Base-by-base conservation (phyloP, 2,888 invertebrate genomes). In the Scelioninae gen. 2 region DNA sequence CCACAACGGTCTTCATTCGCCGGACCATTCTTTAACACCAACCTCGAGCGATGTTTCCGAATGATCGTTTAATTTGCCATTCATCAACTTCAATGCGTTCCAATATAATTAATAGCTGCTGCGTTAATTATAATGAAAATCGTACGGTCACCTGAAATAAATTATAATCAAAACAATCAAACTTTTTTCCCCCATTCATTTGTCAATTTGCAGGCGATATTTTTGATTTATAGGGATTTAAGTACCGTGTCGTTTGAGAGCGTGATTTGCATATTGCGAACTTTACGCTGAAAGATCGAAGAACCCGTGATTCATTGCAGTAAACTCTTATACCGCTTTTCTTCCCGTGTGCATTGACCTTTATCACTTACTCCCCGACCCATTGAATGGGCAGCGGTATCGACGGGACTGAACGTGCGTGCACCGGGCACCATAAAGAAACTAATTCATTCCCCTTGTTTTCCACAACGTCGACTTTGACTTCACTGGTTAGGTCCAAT, bases 371-470 rank as follows among this genome's bases (percentile, higher is more conserved):
- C 65, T 65, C 58, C 11, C 7, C 50, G 65, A 58, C 37, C 46
- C 46, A 60, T 35, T 43, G 58, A 71, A 60, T 57, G 69, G 69
- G 55, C 48, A 16, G 69, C 57, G 15, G 35, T 46, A 46, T 53
- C 53, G 52, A 60, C 53, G 45, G 61, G 41, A 33, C 31, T 7
- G 46, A 61, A 58, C 18, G 55, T 64, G 68, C 68, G 68, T 68
- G 68, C 60, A 60, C 69, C 46, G 48, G 58, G 46, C 71, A 31
- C 37, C 31, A 37, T 60, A 71, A 58, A 63, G 60, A 64, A 60
- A 71, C 65, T 61, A 67, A 67, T 73, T 61, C 55, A 73, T 73
- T 73, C 55, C 25, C 31, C 67, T 55, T 60, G 67, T 73, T 73
- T 73, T 67, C 61, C 67, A 46, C 18, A 43, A 67, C 43, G 61